A percentile compares a stretch with the other conserved stretches of the same genome.
Evolutionary conservation across 37 sponge, comb jelly and placozoan species (phyloP).

Genomic region (Tethya wilhelma): DNA sequence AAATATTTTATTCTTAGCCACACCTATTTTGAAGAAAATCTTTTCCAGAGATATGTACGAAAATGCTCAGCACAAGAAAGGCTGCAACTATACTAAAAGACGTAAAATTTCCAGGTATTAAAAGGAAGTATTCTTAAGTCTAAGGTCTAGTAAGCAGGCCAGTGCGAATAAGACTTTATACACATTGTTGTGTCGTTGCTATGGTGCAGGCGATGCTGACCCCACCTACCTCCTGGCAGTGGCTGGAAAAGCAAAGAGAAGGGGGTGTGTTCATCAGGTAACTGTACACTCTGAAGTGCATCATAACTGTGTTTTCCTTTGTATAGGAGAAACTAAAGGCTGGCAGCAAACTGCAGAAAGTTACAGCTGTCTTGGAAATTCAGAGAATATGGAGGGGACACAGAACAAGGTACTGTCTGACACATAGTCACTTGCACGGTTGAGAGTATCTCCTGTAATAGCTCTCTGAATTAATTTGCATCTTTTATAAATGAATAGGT

Average conservation of each 20-base stretch:
- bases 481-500: constrained; percentile 13
- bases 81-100: too few species aligned
- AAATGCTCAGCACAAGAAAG: too few species aligned
- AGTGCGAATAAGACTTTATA: too few species aligned
- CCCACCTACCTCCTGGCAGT: constrained; percentile 34
- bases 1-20: too few species aligned
- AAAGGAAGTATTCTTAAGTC: too few species aligned
- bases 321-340: not conserved
- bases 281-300: not conserved
- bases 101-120: too few species aligned
- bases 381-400: constrained; percentile 83
- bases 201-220: constrained; percentile 35
- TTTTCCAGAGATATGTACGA: too few species aligned
- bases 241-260: constrained; percentile 33
- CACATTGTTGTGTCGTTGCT: not conserved
- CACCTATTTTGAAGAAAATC: too few species aligned
- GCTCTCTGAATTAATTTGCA: too few species aligned
- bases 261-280: constrained; percentile 8
- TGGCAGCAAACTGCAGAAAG: not conserved
- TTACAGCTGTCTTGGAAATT: constrained; percentile 78
- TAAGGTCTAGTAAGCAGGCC: too few species aligned
- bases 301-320: not conserved
- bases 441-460: too few species aligned
- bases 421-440: too few species aligned
- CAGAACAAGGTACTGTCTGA: constrained; percentile 53